These are phyloP conservation scores for Lasioglossum malachurum DNA, from an alignment of 2,888 invertebrate genomes.

Conservation along the genomic window DNA sequence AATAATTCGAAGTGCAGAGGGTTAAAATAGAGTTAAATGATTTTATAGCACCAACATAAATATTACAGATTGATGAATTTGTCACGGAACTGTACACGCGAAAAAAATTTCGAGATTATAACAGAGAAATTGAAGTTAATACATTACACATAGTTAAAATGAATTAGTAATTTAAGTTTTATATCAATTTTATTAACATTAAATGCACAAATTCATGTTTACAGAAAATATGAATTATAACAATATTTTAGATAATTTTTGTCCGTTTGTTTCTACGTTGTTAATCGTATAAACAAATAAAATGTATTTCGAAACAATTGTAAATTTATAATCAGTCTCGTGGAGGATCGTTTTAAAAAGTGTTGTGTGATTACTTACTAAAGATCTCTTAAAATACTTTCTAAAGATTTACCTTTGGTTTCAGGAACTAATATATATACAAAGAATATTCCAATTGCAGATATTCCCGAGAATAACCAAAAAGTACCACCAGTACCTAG, in stretches of 20 bases:
- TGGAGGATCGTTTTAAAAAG: not conserved
- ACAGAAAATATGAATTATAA: not conserved
- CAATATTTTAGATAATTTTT: not conserved
- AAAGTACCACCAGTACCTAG: slow-evolving; percentile 87
- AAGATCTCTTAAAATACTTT: slow-evolving; percentile 85
- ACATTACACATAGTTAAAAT: not conserved
- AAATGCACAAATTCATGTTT: not conserved
- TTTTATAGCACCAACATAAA: no score
- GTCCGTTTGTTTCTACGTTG: not conserved
- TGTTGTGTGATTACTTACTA: slow-evolving; percentile 17
- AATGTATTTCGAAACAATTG: not conserved
- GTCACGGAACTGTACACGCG: not conserved
- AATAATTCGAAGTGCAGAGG: no score
- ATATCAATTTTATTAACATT: not conserved
- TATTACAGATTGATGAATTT: no score
- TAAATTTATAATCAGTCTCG: slow-evolving; percentile 8
- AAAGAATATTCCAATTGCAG: slow-evolving; percentile 88
- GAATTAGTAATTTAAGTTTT: not conserved
- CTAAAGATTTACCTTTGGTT: slow-evolving; percentile 86
- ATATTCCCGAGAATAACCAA: slow-evolving; percentile 90
- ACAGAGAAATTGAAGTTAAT: not conserved
- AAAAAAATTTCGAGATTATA: not conserved
- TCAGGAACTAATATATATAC: slow-evolving; percentile 89
- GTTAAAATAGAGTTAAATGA: no score
- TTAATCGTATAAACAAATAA: not conserved